Percentiles rank a stretch among this genome's conserved stretches.
Conservation (phyloP, 2,113 vertebrate genomes). For the Dermatemys mawii region DNA sequence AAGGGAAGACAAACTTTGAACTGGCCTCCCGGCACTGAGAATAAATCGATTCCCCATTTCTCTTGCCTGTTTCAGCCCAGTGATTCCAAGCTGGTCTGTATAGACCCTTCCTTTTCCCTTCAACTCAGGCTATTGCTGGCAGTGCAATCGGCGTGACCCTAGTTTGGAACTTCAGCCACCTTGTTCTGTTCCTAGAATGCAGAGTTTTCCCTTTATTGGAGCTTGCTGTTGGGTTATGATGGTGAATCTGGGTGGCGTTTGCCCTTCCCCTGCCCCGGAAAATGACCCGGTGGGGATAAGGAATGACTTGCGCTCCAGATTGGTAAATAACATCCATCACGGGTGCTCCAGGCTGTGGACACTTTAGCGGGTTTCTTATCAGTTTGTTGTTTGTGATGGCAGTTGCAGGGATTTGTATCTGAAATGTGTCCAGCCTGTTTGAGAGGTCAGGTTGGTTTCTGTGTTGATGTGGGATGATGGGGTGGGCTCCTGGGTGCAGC, state of each 20-base stretch:
- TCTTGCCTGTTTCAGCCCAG: background rate
- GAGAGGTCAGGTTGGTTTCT: background rate
- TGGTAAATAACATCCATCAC: background rate
- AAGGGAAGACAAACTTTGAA: background rate
- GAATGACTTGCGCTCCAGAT: background rate
- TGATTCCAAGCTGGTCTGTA: background rate
- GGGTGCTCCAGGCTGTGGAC: background rate
- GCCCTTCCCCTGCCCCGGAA: background rate
- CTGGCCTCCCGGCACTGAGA: background rate
- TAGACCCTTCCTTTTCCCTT: background rate
- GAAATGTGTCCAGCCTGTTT: background rate
- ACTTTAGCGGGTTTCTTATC: background rate
- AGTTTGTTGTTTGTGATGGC: background rate
- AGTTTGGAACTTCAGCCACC: background rate
- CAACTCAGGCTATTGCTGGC: background rate
- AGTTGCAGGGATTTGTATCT: background rate
- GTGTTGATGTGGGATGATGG: background rate
- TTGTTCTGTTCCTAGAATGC: background rate
- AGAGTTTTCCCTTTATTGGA: background rate
- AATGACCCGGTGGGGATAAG: background rate
- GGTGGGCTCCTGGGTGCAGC: no score
- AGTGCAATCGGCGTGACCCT: background rate
- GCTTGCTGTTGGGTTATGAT: background rate
- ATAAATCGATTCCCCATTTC: background rate
- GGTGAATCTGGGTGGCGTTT: background rate